A percentile compares a stretch with the other conserved stretches of the same genome.
phyloP scores from a whole-genome alignment of 2,888 invertebrate genomes.

The Acanthosepion pharaonis region DNA sequence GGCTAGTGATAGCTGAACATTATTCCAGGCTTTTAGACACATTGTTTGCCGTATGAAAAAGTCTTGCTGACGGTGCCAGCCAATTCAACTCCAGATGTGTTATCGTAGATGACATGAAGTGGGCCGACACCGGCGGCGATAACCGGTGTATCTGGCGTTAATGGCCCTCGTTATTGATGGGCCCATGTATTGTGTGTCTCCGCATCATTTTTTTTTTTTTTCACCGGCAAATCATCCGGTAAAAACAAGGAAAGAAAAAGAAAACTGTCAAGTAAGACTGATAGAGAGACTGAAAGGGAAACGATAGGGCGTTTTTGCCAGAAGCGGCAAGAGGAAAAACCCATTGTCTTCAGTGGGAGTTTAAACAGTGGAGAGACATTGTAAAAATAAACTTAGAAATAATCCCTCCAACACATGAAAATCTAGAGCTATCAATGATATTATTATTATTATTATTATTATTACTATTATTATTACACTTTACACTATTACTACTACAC shows the following conservation, averaged over 20 bases:
- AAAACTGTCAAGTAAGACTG: not conserved
- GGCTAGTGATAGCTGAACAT: not conserved
- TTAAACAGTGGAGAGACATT: no score
- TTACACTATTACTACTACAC: no score
- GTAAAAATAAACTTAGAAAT: no score
- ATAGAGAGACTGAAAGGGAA: no score
- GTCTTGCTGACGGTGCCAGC: not conserved
- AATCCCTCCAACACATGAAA: no score
- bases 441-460: no score
- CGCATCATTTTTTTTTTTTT: not conserved
- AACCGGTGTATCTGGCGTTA: constrained; percentile 22
- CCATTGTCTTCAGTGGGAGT: no score
- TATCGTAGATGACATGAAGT: constrained; percentile 22
- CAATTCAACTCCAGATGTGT: not conserved
- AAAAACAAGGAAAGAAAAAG: not conserved
- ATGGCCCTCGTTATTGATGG: constrained; percentile 20
- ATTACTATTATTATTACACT: no score
- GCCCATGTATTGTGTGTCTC: not conserved
- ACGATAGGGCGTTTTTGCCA: no score
- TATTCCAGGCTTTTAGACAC: not conserved
- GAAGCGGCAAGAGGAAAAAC: no score
- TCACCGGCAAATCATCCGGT: not conserved
- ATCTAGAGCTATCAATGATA: no score
- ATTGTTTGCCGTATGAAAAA: not conserved
- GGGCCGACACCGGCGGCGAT: constrained; percentile 11